These are phyloP conservation scores for Zosterops lateralis DNA, from an alignment of 2,113 vertebrate genomes.

Conservation along the genomic window DNA sequence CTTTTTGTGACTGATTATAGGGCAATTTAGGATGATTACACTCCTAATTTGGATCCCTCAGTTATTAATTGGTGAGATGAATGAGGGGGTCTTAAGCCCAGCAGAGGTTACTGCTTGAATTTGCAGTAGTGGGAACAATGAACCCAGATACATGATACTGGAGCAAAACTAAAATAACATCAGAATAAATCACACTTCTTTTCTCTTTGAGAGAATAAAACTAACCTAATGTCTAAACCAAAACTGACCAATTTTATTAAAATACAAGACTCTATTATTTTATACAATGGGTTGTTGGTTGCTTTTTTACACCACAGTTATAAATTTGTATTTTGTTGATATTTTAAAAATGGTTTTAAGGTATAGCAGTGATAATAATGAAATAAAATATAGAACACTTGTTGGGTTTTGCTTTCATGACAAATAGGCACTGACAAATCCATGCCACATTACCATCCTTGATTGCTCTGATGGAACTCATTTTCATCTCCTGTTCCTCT, in stretches of 20 bases:
- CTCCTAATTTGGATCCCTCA: background rate
- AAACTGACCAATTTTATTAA: background rate
- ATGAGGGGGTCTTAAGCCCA: background rate
- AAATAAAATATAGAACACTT: slow-evolving; percentile 71
- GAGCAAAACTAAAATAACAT: background rate
- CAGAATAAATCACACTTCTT: background rate
- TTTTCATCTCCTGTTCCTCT: slow-evolving; percentile 82
- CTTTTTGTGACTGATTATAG: background rate
- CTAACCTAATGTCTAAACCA: background rate
- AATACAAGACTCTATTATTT: background rate
- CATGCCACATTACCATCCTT: slow-evolving; percentile 78
- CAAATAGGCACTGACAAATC: slow-evolving; percentile 79
- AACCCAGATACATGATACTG: background rate
- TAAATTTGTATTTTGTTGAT: slow-evolving; percentile 18
- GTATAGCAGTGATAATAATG: slow-evolving; percentile 30
- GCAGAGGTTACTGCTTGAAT: background rate
- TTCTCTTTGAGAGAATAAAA: slow-evolving; percentile 12
- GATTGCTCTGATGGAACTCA: slow-evolving; percentile 83
- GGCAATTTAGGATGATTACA: background rate
- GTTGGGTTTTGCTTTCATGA: slow-evolving; percentile 75
- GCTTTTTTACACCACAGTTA: background rate
- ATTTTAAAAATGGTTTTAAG: background rate
- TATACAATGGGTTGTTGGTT: background rate
- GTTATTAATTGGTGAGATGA: background rate
- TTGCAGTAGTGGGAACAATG: background rate